Evolutionary conservation across 2,888 invertebrate genomes (phyloP).

Genomic region (Perizoma affinitatum): DNA sequence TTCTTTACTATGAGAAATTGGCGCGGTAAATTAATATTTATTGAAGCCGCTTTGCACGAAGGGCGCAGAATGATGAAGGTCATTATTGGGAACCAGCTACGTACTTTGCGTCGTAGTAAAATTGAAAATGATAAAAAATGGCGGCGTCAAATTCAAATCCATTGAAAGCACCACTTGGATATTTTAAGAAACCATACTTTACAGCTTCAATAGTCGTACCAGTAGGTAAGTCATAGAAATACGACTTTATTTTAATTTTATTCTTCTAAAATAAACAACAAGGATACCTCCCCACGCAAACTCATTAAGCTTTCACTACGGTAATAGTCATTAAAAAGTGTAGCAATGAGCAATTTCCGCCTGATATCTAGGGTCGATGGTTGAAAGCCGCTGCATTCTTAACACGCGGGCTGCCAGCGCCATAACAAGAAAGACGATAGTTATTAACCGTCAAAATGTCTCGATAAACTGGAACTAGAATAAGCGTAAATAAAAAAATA

Average conservation of each 20-base stretch:
- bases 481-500: no score
- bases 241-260: not conserved
- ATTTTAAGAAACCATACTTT: no score
- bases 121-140: not conserved
- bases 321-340: constrained; percentile 74
- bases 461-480: no score
- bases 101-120: not conserved
- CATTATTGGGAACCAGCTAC: constrained; percentile 38
- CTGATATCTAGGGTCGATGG: constrained; percentile 45
- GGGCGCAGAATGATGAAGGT: constrained; percentile 41
- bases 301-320: constrained; percentile 77
- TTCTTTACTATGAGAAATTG: no score
- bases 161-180: no score
- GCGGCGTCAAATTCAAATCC: no score
- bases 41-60: constrained; percentile 43
- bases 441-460: no score
- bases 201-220: no score
- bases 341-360: constrained; percentile 76
- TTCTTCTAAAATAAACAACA: constrained; percentile 25
- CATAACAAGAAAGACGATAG: no score
- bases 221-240: not conserved
- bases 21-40: constrained; percentile 44
- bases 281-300: constrained; percentile 46
- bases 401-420: constrained; percentile 38
- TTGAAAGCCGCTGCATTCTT: constrained; percentile 37